Conservation (phyloP, 2,797 vertebrate species). For the Syngnathus rostellatus region DNA sequence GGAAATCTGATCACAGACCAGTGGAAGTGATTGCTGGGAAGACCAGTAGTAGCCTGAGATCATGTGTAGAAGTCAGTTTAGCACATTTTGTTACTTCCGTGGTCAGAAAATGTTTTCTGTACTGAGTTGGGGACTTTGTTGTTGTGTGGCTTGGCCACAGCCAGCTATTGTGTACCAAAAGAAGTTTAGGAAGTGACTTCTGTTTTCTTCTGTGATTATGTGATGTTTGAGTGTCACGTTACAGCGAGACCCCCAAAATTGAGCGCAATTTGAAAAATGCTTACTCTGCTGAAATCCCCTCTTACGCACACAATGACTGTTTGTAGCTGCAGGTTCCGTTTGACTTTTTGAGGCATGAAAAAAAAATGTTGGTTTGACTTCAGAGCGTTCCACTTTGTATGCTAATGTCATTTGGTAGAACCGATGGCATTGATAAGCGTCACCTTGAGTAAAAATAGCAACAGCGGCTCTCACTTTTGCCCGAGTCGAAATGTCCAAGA, state of each 20-base stretch:
- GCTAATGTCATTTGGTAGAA: background rate
- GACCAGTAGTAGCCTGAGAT: background rate
- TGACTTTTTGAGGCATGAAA: background rate
- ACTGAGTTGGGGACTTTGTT: conserved; percentile 19
- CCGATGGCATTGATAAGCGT: conserved; percentile 2
- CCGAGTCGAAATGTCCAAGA: background rate
- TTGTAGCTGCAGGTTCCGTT: background rate
- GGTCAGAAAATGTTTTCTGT: conserved; percentile 19
- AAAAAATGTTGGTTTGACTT: background rate
- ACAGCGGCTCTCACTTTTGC: conserved; percentile 2
- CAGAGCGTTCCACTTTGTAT: background rate
- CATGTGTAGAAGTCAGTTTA: background rate
- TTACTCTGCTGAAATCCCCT: background rate
- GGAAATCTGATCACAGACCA: background rate
- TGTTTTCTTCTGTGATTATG: conserved; percentile 35
- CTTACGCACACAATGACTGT: background rate
- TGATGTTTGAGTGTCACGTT: conserved; percentile 9
- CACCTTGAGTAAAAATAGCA: conserved; percentile 10
- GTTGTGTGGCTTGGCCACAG: conserved; percentile 28
- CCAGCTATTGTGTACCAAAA: conserved; percentile 56
- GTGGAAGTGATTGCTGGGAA: background rate
- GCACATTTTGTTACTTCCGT: conserved; percentile 7
- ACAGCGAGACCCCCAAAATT: background rate
- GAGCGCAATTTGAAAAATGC: background rate
- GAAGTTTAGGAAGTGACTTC: conserved; percentile 67